Base-by-base conservation (phyloP, 2,888 invertebrate genomes). In the Watsonalla binaria region DNA sequence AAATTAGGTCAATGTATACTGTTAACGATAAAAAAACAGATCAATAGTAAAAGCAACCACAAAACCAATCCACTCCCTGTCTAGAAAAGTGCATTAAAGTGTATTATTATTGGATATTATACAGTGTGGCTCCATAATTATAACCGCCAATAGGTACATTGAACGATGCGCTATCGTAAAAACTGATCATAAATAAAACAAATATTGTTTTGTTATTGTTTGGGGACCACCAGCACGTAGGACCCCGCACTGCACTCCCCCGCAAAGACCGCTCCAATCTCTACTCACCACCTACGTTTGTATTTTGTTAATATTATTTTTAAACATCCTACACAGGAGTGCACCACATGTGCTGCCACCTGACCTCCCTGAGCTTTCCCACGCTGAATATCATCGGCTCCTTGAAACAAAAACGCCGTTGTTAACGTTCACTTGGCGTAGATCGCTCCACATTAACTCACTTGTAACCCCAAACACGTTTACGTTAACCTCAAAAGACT, bases 281-380 rank as follows among this genome's bases (percentile, higher is more conserved):
- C 66, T 66, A 68, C 71, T 61, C 68, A 66, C 58, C 76, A 81
- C 80, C 79, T 81, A 76, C 74, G 76, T 80, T 79, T 78, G 80
- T 82, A 78, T 82, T 81, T 78, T 75, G 82, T 81, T 81, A 81
- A 82, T 84, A 87, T 87, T 89, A 87, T 89, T 89, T 88, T 85
- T 85, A 86, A 86, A 82, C 78, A 73, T 79, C 76, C 79, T 78
- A 81, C 85, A 84, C 85, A 81, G 79, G 77, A 85, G 83, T 80
- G 82, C 78, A 78, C 79, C 89, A 90, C 86, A 90, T 90, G 89
- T 88, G 86, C 67, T 66, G 67, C 84, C 90, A 90, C 90, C 90
- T 90, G 90, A 90, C 88, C 86, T 83, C 74, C 69, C 75, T 71
- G 70, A 82, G 78, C 85, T 87, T 90, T 90, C 90, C 90, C 90